Base-by-base conservation (phyloP, 2,113 vertebrate species). In the Nothoprocta pentlandii region DNA sequence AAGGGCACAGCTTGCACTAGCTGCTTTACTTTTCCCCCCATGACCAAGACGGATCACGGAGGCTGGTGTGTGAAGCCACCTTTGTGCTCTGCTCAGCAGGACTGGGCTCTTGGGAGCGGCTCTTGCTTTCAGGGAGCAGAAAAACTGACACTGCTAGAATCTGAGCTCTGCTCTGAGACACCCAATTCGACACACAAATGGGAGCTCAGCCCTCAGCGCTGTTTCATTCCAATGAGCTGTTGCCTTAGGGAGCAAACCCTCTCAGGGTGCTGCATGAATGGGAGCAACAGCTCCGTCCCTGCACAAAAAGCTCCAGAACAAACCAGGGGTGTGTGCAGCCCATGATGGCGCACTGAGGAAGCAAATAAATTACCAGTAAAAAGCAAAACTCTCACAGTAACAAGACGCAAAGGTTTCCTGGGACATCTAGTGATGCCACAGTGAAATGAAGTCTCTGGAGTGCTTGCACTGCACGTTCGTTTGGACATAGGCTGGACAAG, bases 121-220 rank as follows among this genome's bases (percentile, higher is more conserved):
- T 95, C 75, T 74, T 71, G 51, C 77, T 86, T 16, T 74, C 85
- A 74, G 68, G 61, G 22, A 93, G 25, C 39, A 80, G 82, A 85
- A 80, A 16, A 73, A 86, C 44, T 64, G 7, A 8, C 56, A 47
- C 7, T 36, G 51, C 9, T 16, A 46, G 28, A 68, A 67, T 6
- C 67, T 66, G 42, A 70, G n/a, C n/a, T 77, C 71, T 80, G 36
- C 74, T 70, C 19, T 2, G 59, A 87, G 61, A 59, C 14, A 12
- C 44, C 81, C 70, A 51, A 46, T 69, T 89, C 49, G 70, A 53
- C 15, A 66, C 68, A 62, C 78, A 87, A 86, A 46, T 6, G 47
- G 23, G 62, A 88, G 42, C 46, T 4, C 9, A 66, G 46, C 17
- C 39, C 41, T 46, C 44, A 42, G 9, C 58, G n/a, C 62, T 66